phyloP scores from a whole-genome alignment of 1,140 invertebrate species.

The Linepithema humile region DNA sequence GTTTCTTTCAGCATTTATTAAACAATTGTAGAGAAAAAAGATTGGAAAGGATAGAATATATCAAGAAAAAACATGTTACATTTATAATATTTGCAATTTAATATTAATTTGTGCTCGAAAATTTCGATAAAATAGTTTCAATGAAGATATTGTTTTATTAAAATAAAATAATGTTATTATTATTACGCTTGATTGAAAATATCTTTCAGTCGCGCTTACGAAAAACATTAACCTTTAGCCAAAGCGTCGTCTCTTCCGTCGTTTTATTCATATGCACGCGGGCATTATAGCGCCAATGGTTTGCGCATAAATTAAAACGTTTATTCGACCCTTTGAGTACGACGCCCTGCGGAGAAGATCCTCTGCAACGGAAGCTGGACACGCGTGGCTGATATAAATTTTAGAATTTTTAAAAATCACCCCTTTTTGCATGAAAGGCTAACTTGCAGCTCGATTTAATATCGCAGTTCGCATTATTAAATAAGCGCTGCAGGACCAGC shows the following conservation, averaged over 20 bases:
- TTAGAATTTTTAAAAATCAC: conserved; percentile 78
- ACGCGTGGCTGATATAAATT: conserved; percentile 78
- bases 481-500: not conserved
- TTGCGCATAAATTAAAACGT: conserved; percentile 76
- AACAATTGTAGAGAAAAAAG: not conserved
- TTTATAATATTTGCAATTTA: not conserved
- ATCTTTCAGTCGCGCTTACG: conserved; percentile 1
- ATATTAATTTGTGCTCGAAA: too few species aligned
- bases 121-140: too few species aligned
- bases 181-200: not conserved
- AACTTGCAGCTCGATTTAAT: not conserved
- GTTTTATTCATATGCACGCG: conserved; percentile 64
- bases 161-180: not conserved
- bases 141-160: too few species aligned
- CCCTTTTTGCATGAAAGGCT: conserved; percentile 24
- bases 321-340: conserved; percentile 50
- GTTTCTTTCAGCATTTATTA: not conserved
- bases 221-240: conserved; percentile 26
- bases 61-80: not conserved
- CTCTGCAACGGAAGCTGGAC: conserved; percentile 65
- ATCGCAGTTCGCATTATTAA: not conserved
- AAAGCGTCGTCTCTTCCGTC: conserved; percentile 67
- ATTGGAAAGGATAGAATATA: not conserved
- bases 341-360: conserved; percentile 78
- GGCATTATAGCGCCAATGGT: conserved; percentile 60